Evolutionary conservation across 1,140 invertebrate species (phyloP).

Genomic region (Glossosoma conforme): DNA sequence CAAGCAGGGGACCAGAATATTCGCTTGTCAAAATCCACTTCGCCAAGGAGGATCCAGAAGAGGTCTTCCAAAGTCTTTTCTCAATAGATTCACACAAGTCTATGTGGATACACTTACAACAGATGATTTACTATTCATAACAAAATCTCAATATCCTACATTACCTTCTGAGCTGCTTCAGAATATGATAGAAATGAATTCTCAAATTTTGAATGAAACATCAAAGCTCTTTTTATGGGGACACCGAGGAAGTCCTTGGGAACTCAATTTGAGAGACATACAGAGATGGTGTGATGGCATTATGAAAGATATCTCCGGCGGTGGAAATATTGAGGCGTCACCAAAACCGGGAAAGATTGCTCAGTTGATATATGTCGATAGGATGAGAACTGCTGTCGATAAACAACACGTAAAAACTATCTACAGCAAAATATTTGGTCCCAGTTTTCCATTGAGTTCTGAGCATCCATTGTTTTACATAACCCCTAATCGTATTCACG

Average conservation of each 20-base stretch:
- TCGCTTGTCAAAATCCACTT: conserved; percentile 98
- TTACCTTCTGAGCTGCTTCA: conserved; percentile 54
- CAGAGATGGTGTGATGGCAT: conserved; percentile 84
- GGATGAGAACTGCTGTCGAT: conserved; percentile 73
- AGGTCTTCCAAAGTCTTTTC: conserved; percentile 93
- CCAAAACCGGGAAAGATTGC: conserved; percentile 62
- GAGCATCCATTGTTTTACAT: conserved; percentile 48
- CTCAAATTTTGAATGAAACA: conserved; percentile 59
- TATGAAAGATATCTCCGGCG: conserved; percentile 35
- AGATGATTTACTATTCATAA: conserved; percentile 68
- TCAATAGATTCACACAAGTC: conserved; percentile 97
- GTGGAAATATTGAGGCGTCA: conserved; percentile 17
- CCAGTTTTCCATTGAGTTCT: conserved; percentile 47
- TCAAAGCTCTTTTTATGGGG: conserved; percentile 63
- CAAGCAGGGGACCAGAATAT: conserved; percentile 74
- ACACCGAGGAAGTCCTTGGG: conserved; percentile 82
- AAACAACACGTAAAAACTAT: conserved; percentile 58
- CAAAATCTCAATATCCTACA: conserved; percentile 51
- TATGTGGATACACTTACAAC: conserved; percentile 77
- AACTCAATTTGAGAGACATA: conserved; percentile 95
- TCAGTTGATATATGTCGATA: conserved; percentile 71
- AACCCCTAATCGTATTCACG: conserved; percentile 47
- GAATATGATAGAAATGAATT: conserved; percentile 80
- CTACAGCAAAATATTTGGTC: conserved; percentile 57
- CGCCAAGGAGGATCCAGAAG: conserved; percentile 92